Evolutionary conservation across 2,797 vertebrate species (phyloP), one percentile per base, ranked within the genome.

Genomic region (Danio jaintianensis): DNA sequence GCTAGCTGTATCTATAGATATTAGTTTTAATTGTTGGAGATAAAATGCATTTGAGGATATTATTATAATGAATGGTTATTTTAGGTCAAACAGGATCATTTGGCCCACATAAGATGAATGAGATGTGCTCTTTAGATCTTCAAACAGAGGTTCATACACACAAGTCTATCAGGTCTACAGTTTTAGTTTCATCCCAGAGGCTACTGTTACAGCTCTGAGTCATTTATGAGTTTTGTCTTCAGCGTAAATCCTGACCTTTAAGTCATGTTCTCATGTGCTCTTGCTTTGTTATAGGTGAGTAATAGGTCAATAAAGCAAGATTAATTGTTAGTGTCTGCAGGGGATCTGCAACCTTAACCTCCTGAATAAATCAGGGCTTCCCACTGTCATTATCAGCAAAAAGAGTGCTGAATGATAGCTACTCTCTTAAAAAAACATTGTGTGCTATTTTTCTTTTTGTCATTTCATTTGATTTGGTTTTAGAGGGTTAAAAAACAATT

Each of bases 291-390:
- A 50, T 58, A 67, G 18, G 58, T 78, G 75, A 80, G 76, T 80
- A 80, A 78, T 71, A 55, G 68, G n/a, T 78, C 52, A 76, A 68
- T 80, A 78, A 79, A 82, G 42, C 72, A n/a, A 52, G 71, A 73
- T 83, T 79, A 76, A 82, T 79, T 52, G 52, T 45, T 81, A 13
- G 81, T 61, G 56, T 61, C 69, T 38, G 56, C 68, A 64, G 84
- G 89, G 81, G 76, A 84, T 87, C 85, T 87, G 84, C 81, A 90
- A 91, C 89, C 89, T 91, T 93, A 88, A 91, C 89, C 88, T 52
- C 82, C 59, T 88, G 88, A 61, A 75, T 64, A 80, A 75, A 83
- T 83, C 64, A 45, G 8, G 48, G 29, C 42, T 74, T 63, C 38
- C 36, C 2, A 8, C 38, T 52, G 38, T 68, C 48, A 64, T 75